Base-by-base conservation (phyloP, 2,113 vertebrate species). In the Callipepla squamata region DNA sequence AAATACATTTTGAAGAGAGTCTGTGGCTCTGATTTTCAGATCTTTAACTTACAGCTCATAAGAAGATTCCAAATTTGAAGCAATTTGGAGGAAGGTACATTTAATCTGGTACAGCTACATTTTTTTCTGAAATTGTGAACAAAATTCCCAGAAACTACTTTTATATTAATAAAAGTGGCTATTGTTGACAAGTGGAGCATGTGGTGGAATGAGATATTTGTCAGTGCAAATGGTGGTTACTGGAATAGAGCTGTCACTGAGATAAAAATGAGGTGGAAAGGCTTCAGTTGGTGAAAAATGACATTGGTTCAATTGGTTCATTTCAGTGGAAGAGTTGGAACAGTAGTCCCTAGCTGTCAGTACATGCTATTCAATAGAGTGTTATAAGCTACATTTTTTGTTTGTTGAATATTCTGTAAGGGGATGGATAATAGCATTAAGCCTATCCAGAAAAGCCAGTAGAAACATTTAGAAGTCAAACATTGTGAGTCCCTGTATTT, bases 141-240 rank as follows among this genome's bases (percentile, higher is more conserved):
- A 95, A 96, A 92, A 87, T 72, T 91, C 62, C 36, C 57, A 91
- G 82, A 69, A 94, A 95, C 69, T 88, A 89, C 85, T 96, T 87
- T 83, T 86, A 36, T 65, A 74, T 83, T 79, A 85, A 84, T 44
- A 66, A 96, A 87, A 87, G 70, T 86, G 73, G 65, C 42, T 85
- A 26, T 19, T 67, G 67, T 80, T 97, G 96, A 96, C 94, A 97
- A 94, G 74, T 36, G 84, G 85, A 95, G 93, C 94, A 93, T 95
- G 93, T 85, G 90, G 87, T 83, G 94, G 94, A 97, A 97, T 57
- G 55, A 92, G 74, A 95, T 80, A 87, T 42, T 94, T 94, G 89
- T 96, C 87, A 97, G 32, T 50, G 68, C 89, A 96, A 96, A 85
- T 91, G 95, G 92, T 95, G 93, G 96, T 95, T 93, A 91, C 84